Percentiles rank a stretch among this genome's conserved stretches.
These are phyloP conservation scores for Hesperia comma DNA, from an alignment of 2,888 invertebrate species.

Conservation along the genomic window DNA sequence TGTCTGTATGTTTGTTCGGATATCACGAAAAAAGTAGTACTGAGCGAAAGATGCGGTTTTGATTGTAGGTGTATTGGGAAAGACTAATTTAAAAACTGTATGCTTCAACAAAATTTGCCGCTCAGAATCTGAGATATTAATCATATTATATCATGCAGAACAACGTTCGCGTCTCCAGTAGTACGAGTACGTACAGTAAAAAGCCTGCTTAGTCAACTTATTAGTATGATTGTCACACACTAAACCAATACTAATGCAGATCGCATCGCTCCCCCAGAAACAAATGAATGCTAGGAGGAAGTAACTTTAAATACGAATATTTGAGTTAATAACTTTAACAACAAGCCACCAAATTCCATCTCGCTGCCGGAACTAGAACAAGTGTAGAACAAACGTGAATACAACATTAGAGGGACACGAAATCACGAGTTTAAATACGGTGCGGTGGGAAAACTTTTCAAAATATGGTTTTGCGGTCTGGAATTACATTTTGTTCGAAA, in stretches of 20 bases:
- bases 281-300: neutral
- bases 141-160: too few species aligned
- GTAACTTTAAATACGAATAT: conserved; percentile 8
- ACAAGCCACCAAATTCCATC: conserved; percentile 27
- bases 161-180: too few species aligned
- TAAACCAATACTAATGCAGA: neutral
- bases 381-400: conserved; percentile 31
- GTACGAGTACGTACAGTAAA: too few species aligned
- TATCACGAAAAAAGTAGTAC: too few species aligned
- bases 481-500: conserved; percentile 25
- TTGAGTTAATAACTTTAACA: conserved; percentile 15
- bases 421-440: conserved; percentile 28
- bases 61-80: too few species aligned
- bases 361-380: conserved; percentile 28
- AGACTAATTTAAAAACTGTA: too few species aligned
- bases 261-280: neutral
- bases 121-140: too few species aligned
- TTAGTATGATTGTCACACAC: too few species aligned
- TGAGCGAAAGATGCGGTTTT: too few species aligned
- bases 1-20: too few species aligned
- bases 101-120: too few species aligned
- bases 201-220: too few species aligned
- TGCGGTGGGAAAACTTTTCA: conserved; percentile 30
- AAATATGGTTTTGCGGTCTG: conserved; percentile 30
- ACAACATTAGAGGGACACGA: conserved; percentile 22